A percentile compares a stretch with the other conserved stretches of the same genome.
These are phyloP conservation scores for Brachyopa scutellaris DNA, from an alignment of 2,888 invertebrate species.

Conservation along the genomic window DNA sequence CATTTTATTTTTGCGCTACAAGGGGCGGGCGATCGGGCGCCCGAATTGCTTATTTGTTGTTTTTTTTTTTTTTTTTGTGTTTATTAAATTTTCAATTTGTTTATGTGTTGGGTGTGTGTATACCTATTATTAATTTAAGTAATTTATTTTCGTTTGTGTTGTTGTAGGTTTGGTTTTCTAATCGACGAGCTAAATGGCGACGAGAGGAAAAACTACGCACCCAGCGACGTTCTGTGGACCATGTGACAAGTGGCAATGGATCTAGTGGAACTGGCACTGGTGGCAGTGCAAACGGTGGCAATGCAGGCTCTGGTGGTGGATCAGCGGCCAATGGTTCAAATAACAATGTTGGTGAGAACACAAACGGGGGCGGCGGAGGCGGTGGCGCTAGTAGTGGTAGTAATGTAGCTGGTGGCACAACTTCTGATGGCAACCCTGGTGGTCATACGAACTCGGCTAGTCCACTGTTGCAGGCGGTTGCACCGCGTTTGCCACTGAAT, in stretches of 20 bases:
- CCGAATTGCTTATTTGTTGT: neutral
- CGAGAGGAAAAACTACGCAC: slow-evolving; percentile 98
- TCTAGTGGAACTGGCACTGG: slow-evolving; percentile 74
- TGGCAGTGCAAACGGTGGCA: slow-evolving; percentile 73
- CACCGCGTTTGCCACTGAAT: slow-evolving; percentile 88
- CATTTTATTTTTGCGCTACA: neutral
- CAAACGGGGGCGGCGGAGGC: slow-evolving; percentile 81
- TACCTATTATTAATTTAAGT: slow-evolving; percentile 42
- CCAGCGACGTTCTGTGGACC: slow-evolving; percentile 86
- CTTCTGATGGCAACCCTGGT: slow-evolving; percentile 81
- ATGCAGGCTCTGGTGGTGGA: slow-evolving; percentile 69
- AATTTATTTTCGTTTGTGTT: slow-evolving; percentile 34
- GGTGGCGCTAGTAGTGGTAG: slow-evolving; percentile 80
- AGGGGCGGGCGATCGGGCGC: neutral
- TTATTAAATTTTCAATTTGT: slow-evolving; percentile 9
- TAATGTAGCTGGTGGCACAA: slow-evolving; percentile 75
- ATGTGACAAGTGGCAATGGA: slow-evolving; percentile 74
- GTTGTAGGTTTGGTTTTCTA: slow-evolving; percentile 99
- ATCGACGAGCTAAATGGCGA: slow-evolving; percentile 99
- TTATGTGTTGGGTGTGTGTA: slow-evolving; percentile 15
- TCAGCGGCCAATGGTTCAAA: slow-evolving; percentile 61
- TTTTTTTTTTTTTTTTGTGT: slow-evolving; percentile 13
- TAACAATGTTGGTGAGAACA: slow-evolving; percentile 67
- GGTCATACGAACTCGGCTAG: slow-evolving; percentile 80
- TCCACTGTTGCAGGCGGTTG: slow-evolving; percentile 83